Evolutionary conservation across 2,113 vertebrate genomes (phyloP).

Genomic region (Colaptes auratus): DNA sequence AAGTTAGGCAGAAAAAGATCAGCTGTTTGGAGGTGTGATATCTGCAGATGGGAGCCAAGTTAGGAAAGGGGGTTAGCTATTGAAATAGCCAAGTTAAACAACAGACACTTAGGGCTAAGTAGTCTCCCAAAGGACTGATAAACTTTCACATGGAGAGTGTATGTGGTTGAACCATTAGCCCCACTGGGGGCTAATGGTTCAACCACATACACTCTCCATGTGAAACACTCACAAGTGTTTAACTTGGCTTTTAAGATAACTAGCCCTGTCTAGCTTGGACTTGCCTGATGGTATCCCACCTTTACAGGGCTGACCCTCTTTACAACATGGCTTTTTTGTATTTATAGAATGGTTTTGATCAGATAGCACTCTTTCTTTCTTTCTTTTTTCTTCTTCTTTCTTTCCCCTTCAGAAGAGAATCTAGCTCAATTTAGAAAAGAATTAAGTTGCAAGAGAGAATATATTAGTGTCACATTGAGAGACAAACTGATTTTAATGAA

Average conservation of each 20-base stretch:
- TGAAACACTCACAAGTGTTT: slow-evolving; percentile 21
- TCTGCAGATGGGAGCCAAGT: slow-evolving; percentile 58
- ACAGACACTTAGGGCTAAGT: slow-evolving; percentile 64
- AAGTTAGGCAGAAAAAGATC: slow-evolving; percentile 60
- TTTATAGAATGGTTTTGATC: slow-evolving; percentile 63
- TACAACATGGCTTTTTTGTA: slow-evolving; percentile 46
- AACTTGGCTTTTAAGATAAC: slow-evolving; percentile 67
- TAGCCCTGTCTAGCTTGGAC: slow-evolving; percentile 60
- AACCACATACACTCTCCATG: no score
- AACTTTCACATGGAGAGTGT: slow-evolving; percentile 60
- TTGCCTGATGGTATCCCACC: slow-evolving; percentile 56
- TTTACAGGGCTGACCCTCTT: slow-evolving; percentile 46
- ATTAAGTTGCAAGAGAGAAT: slow-evolving; percentile 49
- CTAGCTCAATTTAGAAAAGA: slow-evolving; percentile 37
- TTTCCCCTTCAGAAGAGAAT: not conserved
- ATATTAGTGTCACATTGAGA: slow-evolving; percentile 39
- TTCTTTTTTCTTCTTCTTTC: not conserved
- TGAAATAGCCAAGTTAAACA: slow-evolving; percentile 69
- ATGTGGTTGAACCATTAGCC: slow-evolving; percentile 47
- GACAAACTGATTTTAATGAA: slow-evolving; percentile 66
- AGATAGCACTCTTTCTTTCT: slow-evolving; percentile 4
- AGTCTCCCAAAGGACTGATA: slow-evolving; percentile 67
- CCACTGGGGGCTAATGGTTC: not conserved
- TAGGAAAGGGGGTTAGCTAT: slow-evolving; percentile 48
- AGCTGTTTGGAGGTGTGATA: slow-evolving; percentile 66